phyloP scores from a whole-genome alignment of 1,140 invertebrate species.

The Apis laboriosa region DNA sequence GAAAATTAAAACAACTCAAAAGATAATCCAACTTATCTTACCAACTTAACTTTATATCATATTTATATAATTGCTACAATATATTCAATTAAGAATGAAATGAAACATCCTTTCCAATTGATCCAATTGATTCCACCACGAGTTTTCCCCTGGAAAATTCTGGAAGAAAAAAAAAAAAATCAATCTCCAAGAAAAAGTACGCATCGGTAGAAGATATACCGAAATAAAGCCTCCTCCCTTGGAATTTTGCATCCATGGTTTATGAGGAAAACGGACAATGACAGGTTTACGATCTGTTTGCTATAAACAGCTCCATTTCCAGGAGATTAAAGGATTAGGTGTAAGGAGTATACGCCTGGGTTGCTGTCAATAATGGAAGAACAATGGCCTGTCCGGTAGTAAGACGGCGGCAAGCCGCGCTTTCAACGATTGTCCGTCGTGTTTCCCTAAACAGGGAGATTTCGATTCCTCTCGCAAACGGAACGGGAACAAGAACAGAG shows the following conservation, averaged over 20 bases:
- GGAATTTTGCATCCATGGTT: constrained; percentile 52
- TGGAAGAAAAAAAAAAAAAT: too few relatives aligned
- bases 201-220: too few relatives aligned
- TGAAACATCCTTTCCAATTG: too few relatives aligned
- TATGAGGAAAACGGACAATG: constrained; percentile 66
- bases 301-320: constrained; percentile 77
- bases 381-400: constrained; percentile 68
- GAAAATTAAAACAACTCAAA: too few relatives aligned
- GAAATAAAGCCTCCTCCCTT: too few relatives aligned
- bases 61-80: too few relatives aligned
- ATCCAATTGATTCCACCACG: too few relatives aligned
- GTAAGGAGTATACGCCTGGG: constrained; percentile 73
- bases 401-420: constrained; percentile 16
- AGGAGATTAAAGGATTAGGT: constrained; percentile 78
- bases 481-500: not conserved
- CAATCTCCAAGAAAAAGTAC: too few relatives aligned
- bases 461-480: not conserved
- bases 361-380: constrained; percentile 74
- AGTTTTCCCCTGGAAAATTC: too few relatives aligned
- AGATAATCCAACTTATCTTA: too few relatives aligned
- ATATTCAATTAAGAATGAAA: too few relatives aligned
- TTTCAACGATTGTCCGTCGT: constrained; percentile 55
- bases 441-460: constrained; percentile 70
- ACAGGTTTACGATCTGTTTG: constrained; percentile 69
- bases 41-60: too few relatives aligned